Percentiles rank a stretch among this genome's conserved stretches.
These are phyloP conservation scores for Xyliphius kryptos DNA, from an alignment of 2,113 vertebrate species.

Conservation along the genomic window DNA sequence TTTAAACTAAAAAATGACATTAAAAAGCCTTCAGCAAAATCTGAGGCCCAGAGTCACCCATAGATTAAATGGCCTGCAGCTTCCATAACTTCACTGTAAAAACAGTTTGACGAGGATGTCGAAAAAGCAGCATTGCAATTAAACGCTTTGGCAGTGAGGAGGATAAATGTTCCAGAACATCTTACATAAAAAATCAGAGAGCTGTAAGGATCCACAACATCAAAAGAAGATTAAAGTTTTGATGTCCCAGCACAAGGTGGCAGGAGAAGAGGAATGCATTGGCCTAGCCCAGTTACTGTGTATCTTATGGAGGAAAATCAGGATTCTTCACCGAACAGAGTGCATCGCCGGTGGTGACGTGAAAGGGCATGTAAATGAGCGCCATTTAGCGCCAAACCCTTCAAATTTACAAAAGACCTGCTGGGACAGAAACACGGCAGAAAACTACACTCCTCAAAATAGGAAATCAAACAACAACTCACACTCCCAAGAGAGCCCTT, in stretches of 20 bases:
- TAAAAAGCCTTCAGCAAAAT: no score
- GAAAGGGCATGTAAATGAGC: neutral
- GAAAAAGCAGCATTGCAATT: no score
- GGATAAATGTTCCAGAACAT: slow-evolving; percentile 6
- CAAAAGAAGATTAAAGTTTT: slow-evolving; percentile 3
- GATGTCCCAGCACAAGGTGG: no score
- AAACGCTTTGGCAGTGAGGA: slow-evolving; percentile 7
- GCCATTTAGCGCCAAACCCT: slow-evolving; percentile 20
- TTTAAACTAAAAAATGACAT: no score
- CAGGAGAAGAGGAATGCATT: slow-evolving; percentile 15
- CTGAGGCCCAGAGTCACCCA: no score
- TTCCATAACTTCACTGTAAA: no score
- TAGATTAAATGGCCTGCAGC: no score
- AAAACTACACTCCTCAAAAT: slow-evolving; percentile 12
- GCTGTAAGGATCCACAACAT: slow-evolving; percentile 12
- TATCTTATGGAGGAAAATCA: slow-evolving; percentile 2
- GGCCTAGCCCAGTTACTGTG: slow-evolving; percentile 10
- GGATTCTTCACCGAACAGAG: neutral
- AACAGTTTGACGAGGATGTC: no score
- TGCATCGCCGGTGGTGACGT: no score
- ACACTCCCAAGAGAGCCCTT: neutral
- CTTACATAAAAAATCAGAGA: slow-evolving; percentile 19
- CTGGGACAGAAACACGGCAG: slow-evolving; percentile 10
- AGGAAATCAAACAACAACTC: slow-evolving; percentile 13
- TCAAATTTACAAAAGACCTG: slow-evolving; percentile 29